phyloP scores from a whole-genome alignment of 2,888 invertebrate genomes.

The Onchidella celtica region DNA sequence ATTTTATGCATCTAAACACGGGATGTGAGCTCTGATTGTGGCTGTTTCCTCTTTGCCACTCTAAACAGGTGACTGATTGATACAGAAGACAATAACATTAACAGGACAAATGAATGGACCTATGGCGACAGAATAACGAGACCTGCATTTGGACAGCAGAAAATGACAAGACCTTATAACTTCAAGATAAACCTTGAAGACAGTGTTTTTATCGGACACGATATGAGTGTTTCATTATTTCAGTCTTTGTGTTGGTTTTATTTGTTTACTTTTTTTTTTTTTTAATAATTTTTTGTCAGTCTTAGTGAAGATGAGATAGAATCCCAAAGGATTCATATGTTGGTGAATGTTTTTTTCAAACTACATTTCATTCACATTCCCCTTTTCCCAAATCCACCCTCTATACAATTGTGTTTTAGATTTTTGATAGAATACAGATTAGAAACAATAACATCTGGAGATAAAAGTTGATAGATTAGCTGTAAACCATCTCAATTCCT shows the following conservation, averaged over 20 bases:
- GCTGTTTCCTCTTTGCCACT: conserved; percentile 19
- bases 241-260: neutral
- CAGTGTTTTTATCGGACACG: conserved; percentile 1
- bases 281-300: no score
- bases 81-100: conserved; percentile 30
- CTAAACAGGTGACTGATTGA: conserved; percentile 14
- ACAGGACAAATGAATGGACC: conserved; percentile 39
- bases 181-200: conserved; percentile 29
- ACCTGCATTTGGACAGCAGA: conserved; percentile 39
- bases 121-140: conserved; percentile 24
- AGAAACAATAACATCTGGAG: neutral
- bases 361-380: neutral
- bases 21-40: neutral
- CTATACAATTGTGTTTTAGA: neutral
- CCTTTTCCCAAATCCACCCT: no score
- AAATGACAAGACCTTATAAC: conserved; percentile 27
- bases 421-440: neutral
- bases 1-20: neutral
- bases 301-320: neutral
- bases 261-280: neutral
- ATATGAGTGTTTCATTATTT: neutral
- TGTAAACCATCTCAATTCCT: no score
- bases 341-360: neutral
- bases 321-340: neutral
- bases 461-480: neutral